Base-by-base conservation (phyloP, 2,113 vertebrate genomes). In the Corapipo altera region DNA sequence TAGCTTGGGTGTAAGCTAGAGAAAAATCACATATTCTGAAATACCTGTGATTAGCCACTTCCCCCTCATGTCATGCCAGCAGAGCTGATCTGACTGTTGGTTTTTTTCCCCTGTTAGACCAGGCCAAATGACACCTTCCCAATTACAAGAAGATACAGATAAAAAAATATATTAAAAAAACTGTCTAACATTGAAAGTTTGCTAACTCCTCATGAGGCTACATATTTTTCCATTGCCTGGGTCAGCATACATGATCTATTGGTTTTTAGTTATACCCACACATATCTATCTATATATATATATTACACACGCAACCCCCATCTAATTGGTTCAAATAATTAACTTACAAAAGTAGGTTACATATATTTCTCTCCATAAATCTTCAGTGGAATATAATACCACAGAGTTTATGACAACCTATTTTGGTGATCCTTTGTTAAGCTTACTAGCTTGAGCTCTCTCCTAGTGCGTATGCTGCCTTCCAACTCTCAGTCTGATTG, bases 221-320 rank as follows among this genome's bases (percentile, higher is more conserved):
- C 21, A 64, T 75, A 27, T 55, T 79, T 84, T 82, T 22, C 26
- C 39, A 23, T 69, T 54, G 9, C 12, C 46, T 74, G 5, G 19
- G 5, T 46, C 44, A 75, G 23, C 1, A 1, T 15, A 39, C 2
- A 0, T n/a, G 15, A 80, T 26, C 11, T 8, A 5, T 23, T 32
- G 7, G 0, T 72, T 81, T 75, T 59, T 20, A 70, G 5, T 41
- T 71, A 49, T 3, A 69, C 2, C 28, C 14, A 27, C 15, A 19
- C 1, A 4, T 15, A 19, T 2, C 15, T 39, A 11, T 12, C 2
- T 28, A 27, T 24, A 3, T 15, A 4, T 37, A 14, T 26, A 11
- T 6, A 32, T 5, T 3, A 71, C 9, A 33, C 14, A 44, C 26
- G 33, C 22, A 49, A 13, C 12, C 20, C 10, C 15, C 27, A 27